Conservation (phyloP, 2,888 invertebrate genomes). For the Drosophila rellima region DNA sequence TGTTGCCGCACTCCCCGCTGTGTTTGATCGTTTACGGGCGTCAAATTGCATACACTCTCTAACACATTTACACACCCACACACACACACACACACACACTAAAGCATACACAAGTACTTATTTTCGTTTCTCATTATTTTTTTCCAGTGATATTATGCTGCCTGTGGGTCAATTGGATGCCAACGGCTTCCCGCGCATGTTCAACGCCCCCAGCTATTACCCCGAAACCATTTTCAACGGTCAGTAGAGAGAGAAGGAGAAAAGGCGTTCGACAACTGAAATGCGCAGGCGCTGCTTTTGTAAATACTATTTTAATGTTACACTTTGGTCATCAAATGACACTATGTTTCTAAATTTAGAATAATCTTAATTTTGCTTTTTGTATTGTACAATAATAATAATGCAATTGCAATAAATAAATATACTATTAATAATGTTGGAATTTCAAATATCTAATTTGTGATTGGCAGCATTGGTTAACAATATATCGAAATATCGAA, state of each 20-base stretch:
- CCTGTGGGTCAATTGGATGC: slow-evolving; percentile 85
- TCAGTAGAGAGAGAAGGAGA: slow-evolving; percentile 65
- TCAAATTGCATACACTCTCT: slow-evolving; percentile 69
- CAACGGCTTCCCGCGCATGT: slow-evolving; percentile 85
- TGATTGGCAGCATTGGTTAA: slow-evolving; percentile 21
- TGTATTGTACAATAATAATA: slow-evolving; percentile 62
- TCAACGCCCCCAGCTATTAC: slow-evolving; percentile 85
- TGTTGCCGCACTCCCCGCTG: slow-evolving; percentile 60
- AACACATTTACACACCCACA: slow-evolving; percentile 38
- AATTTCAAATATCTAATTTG: neutral
- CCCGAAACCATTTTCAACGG: slow-evolving; percentile 85
- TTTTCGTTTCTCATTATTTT: slow-evolving; percentile 30
- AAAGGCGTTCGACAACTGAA: slow-evolving; percentile 10
- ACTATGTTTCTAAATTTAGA: slow-evolving; percentile 56
- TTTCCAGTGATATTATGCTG: slow-evolving; percentile 84
- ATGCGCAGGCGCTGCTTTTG: slow-evolving; percentile 59
- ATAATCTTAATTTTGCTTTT: slow-evolving; percentile 46
- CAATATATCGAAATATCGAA: too few relatives aligned
- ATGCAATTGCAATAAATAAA: slow-evolving; percentile 54
- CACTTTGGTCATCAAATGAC: slow-evolving; percentile 71
- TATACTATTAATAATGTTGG: slow-evolving; percentile 14
- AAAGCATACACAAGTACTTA: slow-evolving; percentile 13
- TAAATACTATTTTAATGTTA: slow-evolving; percentile 61
- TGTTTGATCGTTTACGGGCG: slow-evolving; percentile 60
- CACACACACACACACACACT: slow-evolving; percentile 18